A percentile compares a stretch with the other conserved stretches of the same genome.
Conservation (phyloP, 1,140 invertebrate genomes). For the Sesamia nonagrioides region DNA sequence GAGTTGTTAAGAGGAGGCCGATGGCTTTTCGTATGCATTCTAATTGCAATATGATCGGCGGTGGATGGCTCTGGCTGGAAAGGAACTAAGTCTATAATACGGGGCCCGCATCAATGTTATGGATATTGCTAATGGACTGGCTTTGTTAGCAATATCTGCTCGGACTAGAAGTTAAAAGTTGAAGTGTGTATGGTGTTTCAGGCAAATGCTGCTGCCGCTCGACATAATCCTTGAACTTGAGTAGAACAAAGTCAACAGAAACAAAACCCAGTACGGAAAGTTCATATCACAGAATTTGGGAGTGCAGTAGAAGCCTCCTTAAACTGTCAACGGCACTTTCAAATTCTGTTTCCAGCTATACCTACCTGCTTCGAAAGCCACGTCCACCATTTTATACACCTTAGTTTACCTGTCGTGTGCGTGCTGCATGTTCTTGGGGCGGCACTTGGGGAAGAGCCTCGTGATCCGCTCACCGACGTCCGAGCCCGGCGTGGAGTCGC, state of each 20-base stretch:
- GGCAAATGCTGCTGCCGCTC: no score
- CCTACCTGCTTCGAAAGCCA: not conserved
- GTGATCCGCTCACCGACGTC: slow-evolving; percentile 92
- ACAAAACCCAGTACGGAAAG: not conserved
- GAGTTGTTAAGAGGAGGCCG: slow-evolving; percentile 5
- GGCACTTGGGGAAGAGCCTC: slow-evolving; percentile 94
- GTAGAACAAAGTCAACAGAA: not conserved
- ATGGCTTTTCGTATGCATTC: not conserved
- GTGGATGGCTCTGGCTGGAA: not conserved
- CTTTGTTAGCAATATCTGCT: no score
- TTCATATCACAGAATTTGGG: not conserved
- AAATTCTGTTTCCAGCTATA: not conserved
- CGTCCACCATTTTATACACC: not conserved
- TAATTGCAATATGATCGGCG: not conserved
- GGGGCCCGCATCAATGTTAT: no score
- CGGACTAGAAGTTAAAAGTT: no score
- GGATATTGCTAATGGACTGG: no score
- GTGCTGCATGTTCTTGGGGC: slow-evolving; percentile 90
- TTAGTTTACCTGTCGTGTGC: slow-evolving; percentile 78
- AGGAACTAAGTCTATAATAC: no score
- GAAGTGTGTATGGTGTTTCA: no score
- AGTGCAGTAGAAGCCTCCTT: not conserved
- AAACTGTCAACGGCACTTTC: not conserved
- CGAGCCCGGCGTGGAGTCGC: slow-evolving; percentile 84
- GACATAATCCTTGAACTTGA: not conserved